Percentiles rank a stretch among this genome's conserved stretches.
phyloP scores from a whole-genome alignment of 2,113 vertebrate species.

The Drymodes brunneopygia region DNA sequence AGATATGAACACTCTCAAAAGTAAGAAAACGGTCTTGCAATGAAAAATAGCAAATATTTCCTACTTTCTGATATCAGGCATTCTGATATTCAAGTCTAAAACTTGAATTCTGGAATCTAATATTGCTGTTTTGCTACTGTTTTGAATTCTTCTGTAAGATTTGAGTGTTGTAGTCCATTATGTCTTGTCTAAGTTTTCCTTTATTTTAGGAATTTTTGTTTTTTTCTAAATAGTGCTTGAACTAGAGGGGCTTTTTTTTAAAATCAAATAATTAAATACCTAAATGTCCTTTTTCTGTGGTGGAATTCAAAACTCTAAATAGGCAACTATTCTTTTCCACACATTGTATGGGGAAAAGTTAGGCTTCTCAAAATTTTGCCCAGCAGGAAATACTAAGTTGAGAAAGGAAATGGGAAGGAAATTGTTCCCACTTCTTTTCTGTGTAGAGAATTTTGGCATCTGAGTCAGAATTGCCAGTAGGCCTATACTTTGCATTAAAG shows the following conservation, averaged over 20 bases:
- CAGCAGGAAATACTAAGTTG: not conserved
- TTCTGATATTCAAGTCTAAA: no score
- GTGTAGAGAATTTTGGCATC: not conserved
- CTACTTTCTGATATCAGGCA: not conserved
- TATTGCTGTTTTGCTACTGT: not conserved
- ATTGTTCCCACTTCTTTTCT: not conserved
- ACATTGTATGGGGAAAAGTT: not conserved
- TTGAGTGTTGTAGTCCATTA: not conserved
- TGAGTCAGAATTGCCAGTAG: not conserved
- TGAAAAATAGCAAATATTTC: not conserved
- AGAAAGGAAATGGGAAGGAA: not conserved
- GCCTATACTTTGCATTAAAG: not conserved
- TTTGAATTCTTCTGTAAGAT: not conserved
- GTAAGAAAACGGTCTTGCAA: not conserved
- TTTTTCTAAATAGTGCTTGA: not conserved
- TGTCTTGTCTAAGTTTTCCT: not conserved
- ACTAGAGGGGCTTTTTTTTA: not conserved
- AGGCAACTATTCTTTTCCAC: not conserved
- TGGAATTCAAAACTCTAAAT: not conserved
- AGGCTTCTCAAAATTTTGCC: not conserved
- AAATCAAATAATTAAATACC: not conserved
- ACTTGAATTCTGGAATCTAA: not conserved
- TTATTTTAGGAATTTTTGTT: not conserved
- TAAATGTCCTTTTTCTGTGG: not conserved
- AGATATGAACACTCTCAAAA: not conserved